Evolutionary conservation across 23 tunicate genomes (phyloP).

Genomic region (Trididemnum nubilum): DNA sequence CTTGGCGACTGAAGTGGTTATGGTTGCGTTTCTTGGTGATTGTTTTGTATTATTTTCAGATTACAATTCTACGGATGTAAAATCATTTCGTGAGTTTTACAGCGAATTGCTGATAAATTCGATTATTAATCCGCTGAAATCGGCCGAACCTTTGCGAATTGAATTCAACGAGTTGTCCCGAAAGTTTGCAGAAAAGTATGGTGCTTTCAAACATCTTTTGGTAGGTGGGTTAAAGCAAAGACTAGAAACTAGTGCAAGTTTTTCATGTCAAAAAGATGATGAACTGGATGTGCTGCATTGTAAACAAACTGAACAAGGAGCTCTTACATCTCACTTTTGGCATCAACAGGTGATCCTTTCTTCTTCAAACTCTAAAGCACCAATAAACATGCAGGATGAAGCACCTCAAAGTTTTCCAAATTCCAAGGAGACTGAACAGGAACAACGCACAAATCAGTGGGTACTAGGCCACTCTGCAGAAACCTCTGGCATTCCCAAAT

Average conservation of each 20-base stretch:
- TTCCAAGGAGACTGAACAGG: neutral
- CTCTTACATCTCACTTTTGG: neutral
- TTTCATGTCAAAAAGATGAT: no score
- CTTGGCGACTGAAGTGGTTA: no score
- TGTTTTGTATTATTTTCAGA: no score
- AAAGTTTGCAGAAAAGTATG: neutral
- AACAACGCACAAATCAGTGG: neutral
- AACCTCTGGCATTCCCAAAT: neutral
- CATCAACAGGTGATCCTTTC: neutral
- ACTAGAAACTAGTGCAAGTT: neutral
- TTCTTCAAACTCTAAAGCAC: neutral
- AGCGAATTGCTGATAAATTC: neutral
- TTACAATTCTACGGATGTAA: neutral
- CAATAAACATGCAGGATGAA: neutral
- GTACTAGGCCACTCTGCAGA: neutral
- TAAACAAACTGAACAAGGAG: neutral
- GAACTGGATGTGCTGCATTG: neutral
- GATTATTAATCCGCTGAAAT: slow-evolving; percentile 16
- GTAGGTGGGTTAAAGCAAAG: neutral
- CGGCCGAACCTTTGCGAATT: neutral
- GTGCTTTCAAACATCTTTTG: neutral
- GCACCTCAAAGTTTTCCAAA: neutral
- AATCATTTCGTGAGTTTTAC: slow-evolving; percentile 8
- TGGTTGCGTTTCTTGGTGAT: no score
- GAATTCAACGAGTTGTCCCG: neutral